These are phyloP conservation scores for Hermetia illucens DNA, from an alignment of 1,140 invertebrate species.

Conservation along the genomic window DNA sequence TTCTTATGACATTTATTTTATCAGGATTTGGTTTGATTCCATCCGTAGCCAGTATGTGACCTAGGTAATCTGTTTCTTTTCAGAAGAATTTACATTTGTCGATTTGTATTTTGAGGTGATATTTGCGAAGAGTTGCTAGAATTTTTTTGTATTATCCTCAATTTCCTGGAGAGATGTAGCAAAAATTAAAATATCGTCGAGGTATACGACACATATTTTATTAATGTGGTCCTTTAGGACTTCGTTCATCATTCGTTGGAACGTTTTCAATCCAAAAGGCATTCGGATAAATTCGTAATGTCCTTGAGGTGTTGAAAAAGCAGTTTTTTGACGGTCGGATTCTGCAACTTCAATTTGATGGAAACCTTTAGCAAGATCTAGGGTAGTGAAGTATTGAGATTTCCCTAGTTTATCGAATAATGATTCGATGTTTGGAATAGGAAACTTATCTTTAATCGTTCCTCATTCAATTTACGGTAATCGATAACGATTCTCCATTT, in stretches of 20 bases:
- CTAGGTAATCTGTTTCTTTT: conserved; percentile 30
- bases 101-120: conserved; percentile 27
- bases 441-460: conserved; percentile 25
- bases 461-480: conserved; percentile 22
- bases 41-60: conserved; percentile 20
- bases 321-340: conserved; percentile 30
- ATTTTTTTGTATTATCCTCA: conserved; percentile 13
- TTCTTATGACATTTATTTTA: conserved; percentile 23
- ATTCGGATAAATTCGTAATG: conserved; percentile 21
- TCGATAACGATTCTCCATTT: conserved; percentile 23
- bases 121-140: conserved; percentile 21
- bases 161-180: conserved; percentile 14
- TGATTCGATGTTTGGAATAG: conserved; percentile 35
- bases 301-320: conserved; percentile 23
- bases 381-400: conserved; percentile 31
- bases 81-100: conserved; percentile 26
- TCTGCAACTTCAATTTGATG: conserved; percentile 32
- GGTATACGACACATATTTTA: conserved; percentile 22
- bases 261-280: conserved; percentile 29
- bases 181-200: conserved; percentile 28
- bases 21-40: conserved; percentile 30
- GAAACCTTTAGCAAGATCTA: conserved; percentile 35
- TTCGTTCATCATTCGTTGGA: conserved; percentile 21
- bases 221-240: conserved; percentile 14
- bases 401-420: too few species aligned